These are phyloP conservation scores for Tetragnatha versicolor DNA, from an alignment of 1,140 invertebrate species.

Conservation along the genomic window DNA sequence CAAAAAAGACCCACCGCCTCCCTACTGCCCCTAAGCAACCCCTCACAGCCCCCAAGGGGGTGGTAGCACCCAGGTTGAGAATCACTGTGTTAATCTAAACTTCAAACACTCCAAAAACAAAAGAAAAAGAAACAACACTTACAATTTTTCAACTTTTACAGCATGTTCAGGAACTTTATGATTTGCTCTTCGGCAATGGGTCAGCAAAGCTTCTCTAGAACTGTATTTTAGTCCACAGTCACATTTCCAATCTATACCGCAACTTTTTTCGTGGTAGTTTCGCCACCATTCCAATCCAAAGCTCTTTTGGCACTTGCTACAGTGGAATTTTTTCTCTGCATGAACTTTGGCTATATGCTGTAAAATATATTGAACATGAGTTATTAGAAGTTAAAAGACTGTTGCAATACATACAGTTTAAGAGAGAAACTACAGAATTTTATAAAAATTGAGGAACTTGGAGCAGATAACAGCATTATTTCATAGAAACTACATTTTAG, in stretches of 20 bases:
- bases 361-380: neutral
- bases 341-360: conserved; percentile 57
- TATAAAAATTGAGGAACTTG: neutral
- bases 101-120: neutral
- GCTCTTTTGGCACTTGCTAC: conserved; percentile 47
- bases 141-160: conserved; percentile 8
- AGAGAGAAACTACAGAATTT: neutral
- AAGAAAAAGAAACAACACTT: neutral
- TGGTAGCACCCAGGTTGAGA: no score
- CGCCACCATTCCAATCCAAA: conserved; percentile 45
- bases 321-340: conserved; percentile 54
- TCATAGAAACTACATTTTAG: neutral
- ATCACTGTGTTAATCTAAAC: no score
- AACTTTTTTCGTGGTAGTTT: conserved; percentile 48
- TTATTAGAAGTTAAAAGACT: neutral
- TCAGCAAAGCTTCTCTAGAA: conserved; percentile 52
- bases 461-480: neutral
- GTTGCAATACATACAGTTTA: neutral
- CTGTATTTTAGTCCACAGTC: conserved; percentile 51
- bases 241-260: conserved; percentile 52
- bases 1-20: no score
- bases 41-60: no score
- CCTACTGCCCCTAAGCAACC: no score
- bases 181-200: conserved; percentile 51
- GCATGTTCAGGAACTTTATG: conserved; percentile 47